A percentile compares a stretch with the other conserved stretches of the same genome.
Evolutionary conservation across 2,888 invertebrate genomes (phyloP).

Genomic region (Tenthredo amoena): DNA sequence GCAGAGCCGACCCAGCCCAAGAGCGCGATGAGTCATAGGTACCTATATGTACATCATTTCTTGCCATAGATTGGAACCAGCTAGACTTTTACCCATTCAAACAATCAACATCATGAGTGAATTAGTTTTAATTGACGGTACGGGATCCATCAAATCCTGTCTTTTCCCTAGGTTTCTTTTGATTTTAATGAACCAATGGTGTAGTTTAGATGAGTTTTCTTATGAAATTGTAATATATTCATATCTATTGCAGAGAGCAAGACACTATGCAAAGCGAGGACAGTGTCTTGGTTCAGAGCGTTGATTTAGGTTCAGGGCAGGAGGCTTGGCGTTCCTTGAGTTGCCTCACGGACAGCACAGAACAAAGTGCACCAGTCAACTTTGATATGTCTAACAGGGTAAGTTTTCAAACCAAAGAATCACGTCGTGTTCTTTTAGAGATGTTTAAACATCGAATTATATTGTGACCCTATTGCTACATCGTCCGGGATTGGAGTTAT

Average conservation of each 20-base stretch:
- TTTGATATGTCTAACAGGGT: slow-evolving; percentile 96
- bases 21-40: slow-evolving; percentile 75
- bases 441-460: neutral
- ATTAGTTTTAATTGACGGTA: neutral
- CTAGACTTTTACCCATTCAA: slow-evolving; percentile 7
- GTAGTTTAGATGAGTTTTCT: slow-evolving; percentile 51
- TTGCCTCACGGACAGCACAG: slow-evolving; percentile 93
- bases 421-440: neutral
- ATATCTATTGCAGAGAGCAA: slow-evolving; percentile 64
- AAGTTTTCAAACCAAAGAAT: slow-evolving; percentile 64
- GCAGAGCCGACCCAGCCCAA: slow-evolving; percentile 73
- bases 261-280: slow-evolving; percentile 77
- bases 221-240: neutral
- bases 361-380: slow-evolving; percentile 94
- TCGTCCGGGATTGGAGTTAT: neutral
- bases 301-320: slow-evolving; percentile 79
- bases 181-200: neutral
- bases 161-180: slow-evolving; percentile 42
- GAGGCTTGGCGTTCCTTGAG: slow-evolving; percentile 92
- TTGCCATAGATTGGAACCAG: slow-evolving; percentile 14
- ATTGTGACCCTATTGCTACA: neutral
- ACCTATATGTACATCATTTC: slow-evolving; percentile 55
- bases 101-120: slow-evolving; percentile 55
- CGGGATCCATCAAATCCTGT: slow-evolving; percentile 37
- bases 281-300: slow-evolving; percentile 77